A percentile compares a stretch with the other conserved stretches of the same genome.
Evolutionary conservation across 2,888 invertebrate species (phyloP).

Genomic region (Hedya salicella): DNA sequence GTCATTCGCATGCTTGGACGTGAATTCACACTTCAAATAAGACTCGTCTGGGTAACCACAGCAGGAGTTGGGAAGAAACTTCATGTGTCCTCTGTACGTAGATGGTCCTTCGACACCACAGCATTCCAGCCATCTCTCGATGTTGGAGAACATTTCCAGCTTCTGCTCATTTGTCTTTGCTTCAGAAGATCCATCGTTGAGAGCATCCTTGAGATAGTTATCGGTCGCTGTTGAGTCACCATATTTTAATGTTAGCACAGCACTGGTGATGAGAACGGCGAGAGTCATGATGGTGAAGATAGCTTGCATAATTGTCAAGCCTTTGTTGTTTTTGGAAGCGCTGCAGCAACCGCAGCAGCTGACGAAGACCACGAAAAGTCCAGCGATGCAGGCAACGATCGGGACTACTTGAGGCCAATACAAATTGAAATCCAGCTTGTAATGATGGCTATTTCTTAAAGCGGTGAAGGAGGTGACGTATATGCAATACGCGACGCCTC

Average conservation of each 20-base stretch:
- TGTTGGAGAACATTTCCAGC: slow-evolving; percentile 12
- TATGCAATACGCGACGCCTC: slow-evolving; percentile 20
- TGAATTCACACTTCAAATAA: slow-evolving; percentile 10
- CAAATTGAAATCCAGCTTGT: slow-evolving; percentile 27
- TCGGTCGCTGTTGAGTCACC: slow-evolving; percentile 11
- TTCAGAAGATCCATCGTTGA: slow-evolving; percentile 35
- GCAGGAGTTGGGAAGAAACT: slow-evolving; percentile 25
- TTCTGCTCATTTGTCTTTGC: slow-evolving; percentile 7
- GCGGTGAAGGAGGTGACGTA: slow-evolving; percentile 26
- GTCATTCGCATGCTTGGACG: slow-evolving; percentile 29
- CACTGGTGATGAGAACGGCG: slow-evolving; percentile 2
- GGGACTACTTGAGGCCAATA: slow-evolving; percentile 36
- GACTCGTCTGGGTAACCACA: slow-evolving; percentile 24
- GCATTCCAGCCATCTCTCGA: slow-evolving; percentile 37
- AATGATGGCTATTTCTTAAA: slow-evolving; percentile 33
- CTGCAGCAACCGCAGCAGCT: slow-evolving; percentile 34
- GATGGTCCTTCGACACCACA: slow-evolving; percentile 33
- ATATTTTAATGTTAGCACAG: slow-evolving; percentile 20
- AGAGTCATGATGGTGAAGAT: slow-evolving; percentile 28
- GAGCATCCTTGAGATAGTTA: slow-evolving; percentile 23
- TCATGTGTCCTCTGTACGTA: slow-evolving; percentile 16
- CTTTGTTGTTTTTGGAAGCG: slow-evolving; percentile 25
- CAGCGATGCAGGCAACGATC: slow-evolving; percentile 17
- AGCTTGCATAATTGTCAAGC: slow-evolving; percentile 33
- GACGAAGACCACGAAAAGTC: slow-evolving; percentile 35